These are phyloP conservation scores for Lutraria rhynchaena DNA, from an alignment of 1,140 invertebrate species.

Conservation along the genomic window DNA sequence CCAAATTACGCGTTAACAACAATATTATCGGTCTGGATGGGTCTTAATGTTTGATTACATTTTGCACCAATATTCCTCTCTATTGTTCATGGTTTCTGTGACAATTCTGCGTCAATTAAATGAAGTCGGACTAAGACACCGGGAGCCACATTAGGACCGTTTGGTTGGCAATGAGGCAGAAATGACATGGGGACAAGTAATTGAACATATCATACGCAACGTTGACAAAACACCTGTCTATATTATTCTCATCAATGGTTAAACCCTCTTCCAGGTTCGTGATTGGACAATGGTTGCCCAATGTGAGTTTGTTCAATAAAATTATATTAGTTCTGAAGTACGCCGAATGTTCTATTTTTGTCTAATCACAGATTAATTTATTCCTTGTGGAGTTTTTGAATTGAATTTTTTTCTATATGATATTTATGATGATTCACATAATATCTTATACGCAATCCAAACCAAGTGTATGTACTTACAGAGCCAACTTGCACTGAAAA, in stretches of 20 bases:
- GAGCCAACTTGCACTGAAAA: too few relatives aligned
- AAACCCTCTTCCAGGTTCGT: too few relatives aligned
- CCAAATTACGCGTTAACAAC: slow-evolving; percentile 58
- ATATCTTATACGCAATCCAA: too few relatives aligned
- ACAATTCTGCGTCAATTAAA: slow-evolving; percentile 49
- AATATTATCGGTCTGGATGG: slow-evolving; percentile 29
- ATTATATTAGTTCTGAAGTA: too few relatives aligned
- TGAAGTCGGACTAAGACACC: slow-evolving; percentile 27
- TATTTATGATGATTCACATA: too few relatives aligned
- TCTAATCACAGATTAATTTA: too few relatives aligned
- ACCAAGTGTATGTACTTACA: too few relatives aligned
- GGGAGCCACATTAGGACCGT: slow-evolving; percentile 32
- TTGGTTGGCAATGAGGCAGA: slow-evolving; percentile 36
- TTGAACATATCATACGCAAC: slow-evolving; percentile 56
- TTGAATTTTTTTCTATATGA: too few relatives aligned
- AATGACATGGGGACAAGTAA: slow-evolving; percentile 5
- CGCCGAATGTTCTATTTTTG: too few relatives aligned
- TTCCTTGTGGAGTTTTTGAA: too few relatives aligned
- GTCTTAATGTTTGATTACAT: slow-evolving; percentile 57
- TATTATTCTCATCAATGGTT: slow-evolving; percentile 6
- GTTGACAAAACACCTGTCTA: slow-evolving; percentile 55
- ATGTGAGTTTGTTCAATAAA: too few relatives aligned
- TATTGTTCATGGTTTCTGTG: slow-evolving; percentile 26
- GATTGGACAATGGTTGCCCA: too few relatives aligned
- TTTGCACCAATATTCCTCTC: slow-evolving; percentile 48